Percentiles rank a stretch among this genome's conserved stretches.
These are phyloP conservation scores for Hyles vespertilio DNA, from an alignment of 1,140 invertebrate species.

Conservation along the genomic window DNA sequence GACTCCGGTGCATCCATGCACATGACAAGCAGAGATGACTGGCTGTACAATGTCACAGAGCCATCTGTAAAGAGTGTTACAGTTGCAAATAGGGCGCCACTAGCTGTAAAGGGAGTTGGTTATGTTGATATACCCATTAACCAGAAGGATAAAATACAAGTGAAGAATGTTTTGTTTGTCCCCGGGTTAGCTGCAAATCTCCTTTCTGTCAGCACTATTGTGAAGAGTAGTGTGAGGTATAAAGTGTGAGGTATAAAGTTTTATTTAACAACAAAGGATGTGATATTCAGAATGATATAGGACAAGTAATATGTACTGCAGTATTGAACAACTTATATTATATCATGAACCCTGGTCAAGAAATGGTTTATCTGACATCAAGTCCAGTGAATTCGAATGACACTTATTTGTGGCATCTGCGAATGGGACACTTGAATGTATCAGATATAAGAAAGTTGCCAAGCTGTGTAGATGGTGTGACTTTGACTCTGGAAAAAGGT, in stretches of 20 bases:
- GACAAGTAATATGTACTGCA: too few relatives aligned
- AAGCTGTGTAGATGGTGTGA: slow-evolving; percentile 13
- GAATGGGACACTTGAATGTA: too few relatives aligned
- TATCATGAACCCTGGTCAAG: too few relatives aligned
- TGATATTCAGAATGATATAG: too few relatives aligned
- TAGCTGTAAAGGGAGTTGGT: slow-evolving; percentile 24
- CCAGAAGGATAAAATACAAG: slow-evolving; percentile 15
- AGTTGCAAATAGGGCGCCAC: slow-evolving; percentile 26
- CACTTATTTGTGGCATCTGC: too few relatives aligned
- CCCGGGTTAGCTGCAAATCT: slow-evolving; percentile 22
- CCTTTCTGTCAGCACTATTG: slow-evolving; percentile 23
- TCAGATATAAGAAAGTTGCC: too few relatives aligned
- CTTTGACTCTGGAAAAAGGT: slow-evolving; percentile 12
- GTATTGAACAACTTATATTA: too few relatives aligned
- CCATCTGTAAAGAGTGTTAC: slow-evolving; percentile 25
- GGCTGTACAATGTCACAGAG: slow-evolving; percentile 25
- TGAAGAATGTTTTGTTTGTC: slow-evolving; percentile 26
- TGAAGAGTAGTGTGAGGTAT: too few relatives aligned
- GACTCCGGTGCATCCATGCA: slow-evolving; percentile 34
- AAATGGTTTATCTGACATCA: too few relatives aligned
- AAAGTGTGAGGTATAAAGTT: slow-evolving; percentile 22
- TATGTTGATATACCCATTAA: slow-evolving; percentile 14
- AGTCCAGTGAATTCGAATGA: too few relatives aligned
- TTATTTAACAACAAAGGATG: background rate
- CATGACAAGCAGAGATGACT: slow-evolving; percentile 23